These are phyloP conservation scores for Coregonus ussuriensis DNA, from an alignment of 2,797 vertebrate genomes.

Conservation along the genomic window DNA sequence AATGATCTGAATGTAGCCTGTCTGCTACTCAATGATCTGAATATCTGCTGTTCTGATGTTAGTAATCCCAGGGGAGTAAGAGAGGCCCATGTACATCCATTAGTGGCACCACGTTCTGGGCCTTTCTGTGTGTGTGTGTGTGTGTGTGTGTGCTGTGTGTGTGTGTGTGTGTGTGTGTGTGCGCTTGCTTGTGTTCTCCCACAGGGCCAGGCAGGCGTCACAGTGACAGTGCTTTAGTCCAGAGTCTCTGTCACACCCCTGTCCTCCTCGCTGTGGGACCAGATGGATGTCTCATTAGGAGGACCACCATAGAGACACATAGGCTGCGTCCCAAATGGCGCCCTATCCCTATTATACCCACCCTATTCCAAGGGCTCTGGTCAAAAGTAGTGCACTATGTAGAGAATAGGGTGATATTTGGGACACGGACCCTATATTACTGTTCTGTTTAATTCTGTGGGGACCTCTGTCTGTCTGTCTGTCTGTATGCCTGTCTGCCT, in stretches of 20 bases:
- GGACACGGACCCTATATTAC: neutral
- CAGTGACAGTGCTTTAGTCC: slow-evolving; percentile 48
- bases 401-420: neutral
- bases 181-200: slow-evolving; percentile 43
- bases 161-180: no score
- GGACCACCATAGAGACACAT: slow-evolving; percentile 24
- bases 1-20: neutral
- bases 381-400: neutral
- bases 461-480: slow-evolving; percentile 24
- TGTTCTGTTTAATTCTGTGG: neutral
- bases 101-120: slow-evolving; percentile 57
- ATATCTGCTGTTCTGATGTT: slow-evolving; percentile 49
- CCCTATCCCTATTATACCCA: neutral
- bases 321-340: neutral
- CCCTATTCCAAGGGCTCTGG: neutral
- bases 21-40: slow-evolving; percentile 14
- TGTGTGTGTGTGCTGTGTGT: no score
- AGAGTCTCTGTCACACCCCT: slow-evolving; percentile 53
- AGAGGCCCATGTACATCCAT: slow-evolving; percentile 59
- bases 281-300: slow-evolving; percentile 64
- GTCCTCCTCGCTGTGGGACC: slow-evolving; percentile 56
- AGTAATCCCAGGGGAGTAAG: slow-evolving; percentile 48
- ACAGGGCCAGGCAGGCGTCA: slow-evolving; percentile 39
- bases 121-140: no score
- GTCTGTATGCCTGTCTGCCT: slow-evolving; percentile 20